Conservation (phyloP, 2,113 vertebrate genomes). For the Podocnemis expansa region DNA sequence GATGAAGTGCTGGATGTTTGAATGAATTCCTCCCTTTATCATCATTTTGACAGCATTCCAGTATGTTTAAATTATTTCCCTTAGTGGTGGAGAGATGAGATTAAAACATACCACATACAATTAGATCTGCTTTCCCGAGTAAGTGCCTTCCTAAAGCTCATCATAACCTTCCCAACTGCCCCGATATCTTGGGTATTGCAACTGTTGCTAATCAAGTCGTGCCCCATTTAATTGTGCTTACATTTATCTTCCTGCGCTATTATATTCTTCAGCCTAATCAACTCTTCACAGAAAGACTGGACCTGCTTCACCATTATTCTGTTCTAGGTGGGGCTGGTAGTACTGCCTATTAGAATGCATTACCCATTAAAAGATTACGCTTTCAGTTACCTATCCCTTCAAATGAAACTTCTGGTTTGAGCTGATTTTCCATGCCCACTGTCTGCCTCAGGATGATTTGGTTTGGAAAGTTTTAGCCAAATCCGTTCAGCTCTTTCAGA, state of each 20-base stretch:
- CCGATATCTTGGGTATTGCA: background rate
- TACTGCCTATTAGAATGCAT: background rate
- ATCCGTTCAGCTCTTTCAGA: background rate
- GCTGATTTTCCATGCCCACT: background rate
- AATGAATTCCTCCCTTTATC: conserved; percentile 14
- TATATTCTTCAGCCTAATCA: background rate
- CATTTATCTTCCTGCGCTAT: background rate
- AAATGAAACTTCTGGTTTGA: background rate
- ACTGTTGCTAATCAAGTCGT: background rate
- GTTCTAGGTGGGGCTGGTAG: background rate
- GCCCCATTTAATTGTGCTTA: background rate
- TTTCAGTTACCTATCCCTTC: background rate
- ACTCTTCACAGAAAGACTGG: background rate
- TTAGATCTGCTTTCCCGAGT: background rate
- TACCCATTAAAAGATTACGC: background rate
- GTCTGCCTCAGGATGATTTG: background rate
- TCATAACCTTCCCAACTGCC: background rate
- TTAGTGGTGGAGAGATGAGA: background rate
- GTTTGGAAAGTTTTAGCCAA: background rate
- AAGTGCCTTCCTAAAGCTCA: background rate
- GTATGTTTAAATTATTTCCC: background rate
- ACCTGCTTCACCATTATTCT: no score
- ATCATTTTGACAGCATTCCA: background rate
- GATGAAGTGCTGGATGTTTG: background rate
- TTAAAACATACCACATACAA: background rate